Base-by-base conservation (phyloP, 2,888 invertebrate genomes). In the Hemithea aestivaria region DNA sequence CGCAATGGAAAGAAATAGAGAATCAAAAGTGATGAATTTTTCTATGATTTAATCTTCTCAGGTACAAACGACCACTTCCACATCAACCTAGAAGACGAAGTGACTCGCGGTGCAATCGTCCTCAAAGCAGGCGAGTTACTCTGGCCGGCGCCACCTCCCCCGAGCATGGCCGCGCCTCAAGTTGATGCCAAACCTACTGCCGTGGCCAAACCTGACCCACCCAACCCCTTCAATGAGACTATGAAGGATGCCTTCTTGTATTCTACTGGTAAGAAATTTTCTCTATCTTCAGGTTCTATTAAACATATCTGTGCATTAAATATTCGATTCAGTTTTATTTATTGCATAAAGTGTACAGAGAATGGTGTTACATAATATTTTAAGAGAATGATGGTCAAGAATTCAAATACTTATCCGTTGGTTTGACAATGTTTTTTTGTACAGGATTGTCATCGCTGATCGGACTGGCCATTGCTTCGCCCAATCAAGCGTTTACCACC, bases 81-180 rank as follows among this genome's bases (percentile, higher is more conserved):
- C 72, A 91, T 96, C 39, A 92, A 95, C 74, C 73, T 96, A 42
- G 91, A 93, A 51, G 96, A 96, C 75, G 96, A 96, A 72, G 96
- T 96, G 31, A 92, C 95, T 0, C 88, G 96, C 10, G 96, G 96
- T 0, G 91, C 94, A 29, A 93, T 96, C 47, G 89, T 96, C 26
- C 82, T 95, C 25, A 89, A 93, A 45, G 88, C 92, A 37, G 96
- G 96, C 0, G 81, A 91, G 59, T 67, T 94, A 35, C 76, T 94
- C 68, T 96, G 95, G 94, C 96, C 95, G 9, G 90, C 94, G 36
- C 95, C 95, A 44, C 90, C 91, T 28, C 87, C 91, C 25, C 88
- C 76, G 8, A 50, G 44, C 16, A 67, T 73, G 24, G 73, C 87
- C 6, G 54, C 79, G 33, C 71, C 79, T 1, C 40, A 28, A 16